Percentiles rank a stretch among this genome's conserved stretches.
phyloP scores from a whole-genome alignment of 2,797 vertebrate genomes.

The Neosalanx taihuensis region DNA sequence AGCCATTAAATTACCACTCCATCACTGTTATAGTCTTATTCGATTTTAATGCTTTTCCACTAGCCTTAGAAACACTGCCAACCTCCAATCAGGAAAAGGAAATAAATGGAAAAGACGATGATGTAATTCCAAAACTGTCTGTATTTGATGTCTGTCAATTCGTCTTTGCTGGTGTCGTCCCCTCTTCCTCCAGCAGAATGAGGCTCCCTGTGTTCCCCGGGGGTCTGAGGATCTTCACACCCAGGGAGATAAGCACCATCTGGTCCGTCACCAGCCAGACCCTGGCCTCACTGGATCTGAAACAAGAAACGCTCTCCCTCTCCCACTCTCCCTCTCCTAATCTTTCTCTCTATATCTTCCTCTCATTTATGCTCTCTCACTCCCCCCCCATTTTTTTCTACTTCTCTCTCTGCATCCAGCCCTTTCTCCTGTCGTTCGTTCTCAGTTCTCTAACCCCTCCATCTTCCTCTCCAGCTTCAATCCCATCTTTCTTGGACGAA shows the following conservation, averaged over 20 bases:
- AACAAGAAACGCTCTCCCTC: conserved; percentile 32
- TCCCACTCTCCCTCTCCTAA: background rate
- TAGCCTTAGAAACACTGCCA: background rate
- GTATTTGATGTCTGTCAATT: background rate
- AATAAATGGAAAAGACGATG: background rate
- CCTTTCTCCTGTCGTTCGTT: background rate
- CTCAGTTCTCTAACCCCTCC: background rate
- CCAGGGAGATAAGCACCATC: conserved; percentile 55
- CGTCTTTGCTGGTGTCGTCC: background rate
- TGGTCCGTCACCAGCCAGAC: conserved; percentile 53
- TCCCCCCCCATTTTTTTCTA: background rate
- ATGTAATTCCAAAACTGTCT: background rate
- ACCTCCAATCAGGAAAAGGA: background rate
- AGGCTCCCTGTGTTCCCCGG: conserved; percentile 7
- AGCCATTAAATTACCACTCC: background rate
- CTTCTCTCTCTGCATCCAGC: background rate
- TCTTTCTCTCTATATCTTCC: background rate
- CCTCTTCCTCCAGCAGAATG: background rate
- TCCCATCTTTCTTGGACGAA: conserved; percentile 58
- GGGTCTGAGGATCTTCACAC: conserved; percentile 44
- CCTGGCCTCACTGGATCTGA: conserved; percentile 43
- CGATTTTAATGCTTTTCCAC: background rate
- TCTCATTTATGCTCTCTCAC: background rate
- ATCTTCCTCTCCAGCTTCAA: background rate
- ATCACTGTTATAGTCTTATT: background rate